Conservation (phyloP, 2,113 vertebrate species). For the Daubentonia madagascariensis region DNA sequence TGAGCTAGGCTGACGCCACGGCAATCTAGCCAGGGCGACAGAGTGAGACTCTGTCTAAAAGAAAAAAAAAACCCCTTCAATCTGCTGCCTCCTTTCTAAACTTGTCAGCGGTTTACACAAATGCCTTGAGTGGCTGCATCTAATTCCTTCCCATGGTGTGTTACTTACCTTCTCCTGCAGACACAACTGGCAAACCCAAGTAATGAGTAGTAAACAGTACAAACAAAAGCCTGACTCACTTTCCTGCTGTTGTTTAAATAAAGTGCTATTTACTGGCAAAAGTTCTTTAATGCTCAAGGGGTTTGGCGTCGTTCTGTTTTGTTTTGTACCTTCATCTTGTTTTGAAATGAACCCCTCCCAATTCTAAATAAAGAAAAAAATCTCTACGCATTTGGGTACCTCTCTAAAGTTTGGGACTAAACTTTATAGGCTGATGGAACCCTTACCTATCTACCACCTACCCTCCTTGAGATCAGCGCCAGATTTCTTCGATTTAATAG, state of each 20-base stretch:
- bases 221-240: constrained; percentile 7
- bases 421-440: background rate
- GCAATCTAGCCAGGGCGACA: too few species aligned
- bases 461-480: background rate
- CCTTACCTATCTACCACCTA: background rate
- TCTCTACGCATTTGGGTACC: background rate
- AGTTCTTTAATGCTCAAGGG: background rate
- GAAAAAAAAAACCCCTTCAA: background rate
- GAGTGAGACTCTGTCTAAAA: too few species aligned
- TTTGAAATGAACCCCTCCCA: background rate
- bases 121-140: background rate
- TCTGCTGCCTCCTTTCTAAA: background rate
- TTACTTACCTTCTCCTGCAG: background rate
- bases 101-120: background rate
- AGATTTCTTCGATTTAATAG: constrained; percentile 20
- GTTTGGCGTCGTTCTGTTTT: background rate
- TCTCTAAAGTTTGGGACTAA: background rate
- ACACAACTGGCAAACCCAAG: background rate
- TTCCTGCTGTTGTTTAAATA: constrained; percentile 27
- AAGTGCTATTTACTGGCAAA: background rate
- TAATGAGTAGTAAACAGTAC: background rate
- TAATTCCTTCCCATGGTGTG: background rate
- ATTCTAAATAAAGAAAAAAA: background rate
- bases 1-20: too few species aligned
- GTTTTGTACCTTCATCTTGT: background rate